phyloP scores from a whole-genome alignment of 2,797 vertebrate species.

The Limnodromus scolopaceus region DNA sequence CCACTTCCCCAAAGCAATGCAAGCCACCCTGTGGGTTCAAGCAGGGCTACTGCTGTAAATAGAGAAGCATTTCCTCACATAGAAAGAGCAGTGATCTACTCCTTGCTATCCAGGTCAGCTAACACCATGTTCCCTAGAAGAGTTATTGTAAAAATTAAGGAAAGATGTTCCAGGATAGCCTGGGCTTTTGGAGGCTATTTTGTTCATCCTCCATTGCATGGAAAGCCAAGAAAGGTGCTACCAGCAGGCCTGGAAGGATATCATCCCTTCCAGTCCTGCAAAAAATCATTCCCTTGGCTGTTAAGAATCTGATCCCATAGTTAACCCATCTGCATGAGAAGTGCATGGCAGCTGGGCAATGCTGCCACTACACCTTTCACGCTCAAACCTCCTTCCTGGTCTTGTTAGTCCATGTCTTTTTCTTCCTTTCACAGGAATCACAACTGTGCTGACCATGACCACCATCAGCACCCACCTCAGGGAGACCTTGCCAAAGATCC shows the following conservation, averaged over 20 bases:
- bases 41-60: neutral
- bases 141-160: constrained; percentile 83
- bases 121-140: constrained; percentile 79
- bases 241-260: neutral
- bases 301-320: neutral
- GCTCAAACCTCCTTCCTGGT: neutral
- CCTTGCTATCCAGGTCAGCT: neutral
- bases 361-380: neutral
- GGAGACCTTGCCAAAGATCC: constrained; percentile 94
- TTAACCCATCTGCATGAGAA: neutral
- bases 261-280: neutral
- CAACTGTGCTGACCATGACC: constrained; percentile 94
- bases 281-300: neutral
- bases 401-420: neutral
- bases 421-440: constrained; percentile 83
- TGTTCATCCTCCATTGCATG: neutral
- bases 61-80: neutral
- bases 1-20: neutral
- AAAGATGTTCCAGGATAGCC: constrained; percentile 78
- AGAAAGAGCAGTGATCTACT: neutral
- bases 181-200: constrained; percentile 78
- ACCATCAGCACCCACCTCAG: constrained; percentile 94
- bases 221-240: neutral
- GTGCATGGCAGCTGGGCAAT: neutral
- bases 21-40: neutral